Percentiles rank a stretch among this genome's conserved stretches.
Evolutionary conservation across 2,888 invertebrate genomes (phyloP).

Genomic region (Dorcus hopei): DNA sequence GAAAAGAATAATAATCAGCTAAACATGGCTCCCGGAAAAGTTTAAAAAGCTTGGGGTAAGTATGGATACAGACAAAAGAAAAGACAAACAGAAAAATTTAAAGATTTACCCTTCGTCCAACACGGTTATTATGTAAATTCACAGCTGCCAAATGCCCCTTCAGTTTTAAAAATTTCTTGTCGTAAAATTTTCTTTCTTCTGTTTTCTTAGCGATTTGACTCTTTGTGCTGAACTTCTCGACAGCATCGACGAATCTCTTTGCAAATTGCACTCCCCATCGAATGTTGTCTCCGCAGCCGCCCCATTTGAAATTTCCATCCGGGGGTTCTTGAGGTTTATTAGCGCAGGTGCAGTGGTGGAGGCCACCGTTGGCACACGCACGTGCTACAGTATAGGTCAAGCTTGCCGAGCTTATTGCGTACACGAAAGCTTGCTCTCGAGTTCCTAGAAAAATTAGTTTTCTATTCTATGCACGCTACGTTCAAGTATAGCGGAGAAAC

Average conservation of each 20-base stretch:
- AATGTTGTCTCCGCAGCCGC: constrained; percentile 81
- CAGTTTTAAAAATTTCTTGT: constrained; percentile 49
- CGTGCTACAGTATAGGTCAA: constrained; percentile 73
- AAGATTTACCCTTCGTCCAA: constrained; percentile 66
- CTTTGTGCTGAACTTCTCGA: constrained; percentile 52
- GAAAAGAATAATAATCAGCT: no score
- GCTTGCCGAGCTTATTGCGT: constrained; percentile 78
- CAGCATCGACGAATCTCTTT: constrained; percentile 67
- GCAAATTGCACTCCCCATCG: constrained; percentile 71
- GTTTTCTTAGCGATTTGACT: constrained; percentile 45
- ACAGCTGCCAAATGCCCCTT: constrained; percentile 63
- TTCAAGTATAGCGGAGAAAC: no score
- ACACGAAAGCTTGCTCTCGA: constrained; percentile 81
- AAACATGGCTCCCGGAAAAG: no score
- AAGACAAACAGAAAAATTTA: no score
- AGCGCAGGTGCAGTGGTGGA: constrained; percentile 78
- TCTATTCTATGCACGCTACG: not conserved
- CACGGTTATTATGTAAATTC: constrained; percentile 74
- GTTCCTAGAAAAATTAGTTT: constrained; percentile 5
- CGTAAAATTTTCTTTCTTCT: constrained; percentile 38
- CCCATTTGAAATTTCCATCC: constrained; percentile 76
- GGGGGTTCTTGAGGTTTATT: constrained; percentile 64
- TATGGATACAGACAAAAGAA: no score
- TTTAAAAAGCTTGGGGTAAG: no score
- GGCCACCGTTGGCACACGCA: constrained; percentile 72